Evolutionary conservation across 2,113 vertebrate genomes (phyloP), one percentile per base, ranked within the genome.

Genomic region (Thinocorus orbignyianus): DNA sequence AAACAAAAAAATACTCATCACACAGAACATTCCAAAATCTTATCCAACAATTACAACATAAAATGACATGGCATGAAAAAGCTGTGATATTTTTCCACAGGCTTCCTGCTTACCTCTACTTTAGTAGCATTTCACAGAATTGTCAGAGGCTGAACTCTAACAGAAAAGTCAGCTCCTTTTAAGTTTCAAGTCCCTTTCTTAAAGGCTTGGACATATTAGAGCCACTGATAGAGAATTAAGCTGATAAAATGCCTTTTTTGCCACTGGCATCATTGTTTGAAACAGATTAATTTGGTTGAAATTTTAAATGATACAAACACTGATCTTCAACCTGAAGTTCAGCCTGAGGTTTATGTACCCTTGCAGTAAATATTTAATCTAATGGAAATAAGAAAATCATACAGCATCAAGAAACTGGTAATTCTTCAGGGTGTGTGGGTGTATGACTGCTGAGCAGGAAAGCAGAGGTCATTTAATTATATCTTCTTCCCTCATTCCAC

Each of bases 321-420:
- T 30, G 74, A 30, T 74, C 11, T 78, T 88, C 41, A 86, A 74
- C 60, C 11, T 93, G 44, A 76, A 81, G 17, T 76, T 92, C 65
- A 89, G 48, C 11, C 73, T 73, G 68, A 86, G 37, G 41, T 71
- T 90, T 51, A 31, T 2, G 7, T 44, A 80, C 24, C 31, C 58
- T 58, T 90, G 79, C 31, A 66, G 30, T 39, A 94, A 88, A 77
- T 46, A 60, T 55, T 62, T 78, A 73, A 90, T 72, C 61, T 77
- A 88, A 81, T 30, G 30, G 86, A 94, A 93, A 87, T 87, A 88
- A 84, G 68, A 92, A 82, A 90, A 84, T 42, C 71, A 83, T 37
- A 60, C 5, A 70, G 20, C n/a, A 81, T 70, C n/a, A 70, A 81
- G 74, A 93, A 93, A 85, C 30, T 23, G 2, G 6, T 58, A 17